Evolutionary conservation across 2,797 vertebrate species (phyloP), one percentile per base, ranked within the genome.

Genomic region (Alosa sapidissima): DNA sequence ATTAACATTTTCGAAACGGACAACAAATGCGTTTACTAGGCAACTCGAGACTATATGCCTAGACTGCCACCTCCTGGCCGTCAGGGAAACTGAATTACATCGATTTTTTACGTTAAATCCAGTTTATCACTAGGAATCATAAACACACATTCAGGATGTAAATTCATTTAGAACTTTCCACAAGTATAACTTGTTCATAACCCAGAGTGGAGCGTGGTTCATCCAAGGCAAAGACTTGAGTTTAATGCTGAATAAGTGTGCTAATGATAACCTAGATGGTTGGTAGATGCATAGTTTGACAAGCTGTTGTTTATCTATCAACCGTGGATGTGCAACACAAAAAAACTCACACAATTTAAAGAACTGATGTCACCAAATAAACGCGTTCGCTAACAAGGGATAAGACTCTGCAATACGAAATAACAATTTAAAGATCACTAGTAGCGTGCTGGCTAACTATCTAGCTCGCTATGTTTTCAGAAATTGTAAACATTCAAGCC

Each of bases 31-130:
- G 14, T 7, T 78, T n/a, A 6, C 3, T 8, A 19, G 41, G 36
- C 16, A 47, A 47, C 5, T 78, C 7, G 36, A 78, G 41, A 47
- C 6, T 1, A 14, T 75, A 21, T 78, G 72, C 6, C 36, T 19
- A 86, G 48, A 83, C 87, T 88, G 91, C 90, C 91, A 82, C 89
- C 87, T 49, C 24, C 52, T 88, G 91, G 87, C 60, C 62, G 13
- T 65, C 11, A 28, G 13, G 48, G n/a, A 47, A 78, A 1, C 41
- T 6, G 36, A 19, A 45, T 78, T 14, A 78, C 47, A 78, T 78
- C 19, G 36, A 78, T 75, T 13, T 75, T 13, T 13, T 14, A 13
- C 21, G 54, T 41, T 47, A 78, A 47, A 78, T 78, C 21, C 16
- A 47, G 14, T 21, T 47, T 36, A 33, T 72, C 33, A 72, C 65